These are phyloP conservation scores for Panthera leo DNA, from an alignment of 2,113 vertebrate genomes.

Conservation along the genomic window DNA sequence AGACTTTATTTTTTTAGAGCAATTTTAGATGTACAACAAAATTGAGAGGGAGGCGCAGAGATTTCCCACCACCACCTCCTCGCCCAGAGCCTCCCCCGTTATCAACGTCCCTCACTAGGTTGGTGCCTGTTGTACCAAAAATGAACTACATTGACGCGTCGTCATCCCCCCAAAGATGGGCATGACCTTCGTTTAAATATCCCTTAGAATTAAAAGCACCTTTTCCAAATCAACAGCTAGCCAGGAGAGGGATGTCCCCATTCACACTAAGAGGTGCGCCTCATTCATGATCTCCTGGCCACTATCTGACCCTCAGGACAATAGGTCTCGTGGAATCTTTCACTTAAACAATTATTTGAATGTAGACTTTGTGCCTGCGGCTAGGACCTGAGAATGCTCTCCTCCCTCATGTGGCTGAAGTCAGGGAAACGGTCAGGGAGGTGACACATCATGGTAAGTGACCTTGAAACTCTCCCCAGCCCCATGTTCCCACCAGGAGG, in stretches of 20 bases:
- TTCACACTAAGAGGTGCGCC: not conserved
- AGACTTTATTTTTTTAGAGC: not conserved
- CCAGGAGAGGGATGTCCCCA: too few relatives aligned
- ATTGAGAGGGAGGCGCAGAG: not conserved
- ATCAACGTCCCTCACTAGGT: not conserved
- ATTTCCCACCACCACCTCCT: not conserved
- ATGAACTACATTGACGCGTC: not conserved
- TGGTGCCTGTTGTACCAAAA: not conserved
- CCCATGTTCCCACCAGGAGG: not conserved
- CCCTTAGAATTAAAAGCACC: not conserved
- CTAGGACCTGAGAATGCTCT: not conserved
- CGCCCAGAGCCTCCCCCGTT: not conserved
- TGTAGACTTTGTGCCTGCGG: too few relatives aligned
- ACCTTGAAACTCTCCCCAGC: not conserved
- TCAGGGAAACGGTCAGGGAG: not conserved
- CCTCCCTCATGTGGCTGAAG: not conserved
- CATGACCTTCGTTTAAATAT: not conserved
- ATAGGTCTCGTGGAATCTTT: not conserved
- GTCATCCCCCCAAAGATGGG: not conserved
- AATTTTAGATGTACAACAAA: not conserved
- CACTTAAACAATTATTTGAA: not conserved
- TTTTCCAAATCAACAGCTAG: not conserved
- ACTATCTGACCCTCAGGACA: not conserved
- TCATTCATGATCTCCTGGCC: too few relatives aligned
- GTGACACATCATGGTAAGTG: too few relatives aligned